phyloP scores from a whole-genome alignment of 53 echinoderm and acorn worm species.

The Luidia sarsii region DNA sequence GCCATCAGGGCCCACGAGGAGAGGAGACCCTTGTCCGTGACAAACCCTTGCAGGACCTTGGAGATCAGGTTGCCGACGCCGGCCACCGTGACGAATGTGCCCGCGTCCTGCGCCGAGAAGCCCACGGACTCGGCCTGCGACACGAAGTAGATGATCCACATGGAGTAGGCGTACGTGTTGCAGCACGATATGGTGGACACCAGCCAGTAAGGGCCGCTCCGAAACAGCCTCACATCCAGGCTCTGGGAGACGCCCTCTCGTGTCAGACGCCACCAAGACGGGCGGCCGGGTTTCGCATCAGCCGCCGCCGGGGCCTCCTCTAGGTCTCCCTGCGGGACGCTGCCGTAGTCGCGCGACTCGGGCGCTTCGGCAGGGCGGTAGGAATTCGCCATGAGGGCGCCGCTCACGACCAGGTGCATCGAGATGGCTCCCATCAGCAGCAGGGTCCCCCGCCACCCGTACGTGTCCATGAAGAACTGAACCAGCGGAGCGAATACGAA shows the following conservation, averaged over 20 bases:
- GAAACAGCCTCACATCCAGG: not conserved
- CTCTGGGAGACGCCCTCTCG: not conserved
- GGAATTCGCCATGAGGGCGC: not conserved
- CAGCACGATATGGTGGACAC: conserved; percentile 9
- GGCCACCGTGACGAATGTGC: not conserved
- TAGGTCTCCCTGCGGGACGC: not conserved
- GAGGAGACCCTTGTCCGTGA: not conserved
- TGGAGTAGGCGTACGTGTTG: not conserved
- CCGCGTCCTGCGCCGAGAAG: conserved; percentile 25
- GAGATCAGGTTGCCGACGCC: not conserved
- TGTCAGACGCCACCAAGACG: not conserved
- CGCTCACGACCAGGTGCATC: conserved; percentile 2
- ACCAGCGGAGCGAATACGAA: not conserved
- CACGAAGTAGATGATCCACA: conserved; percentile 31
- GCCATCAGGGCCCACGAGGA: not conserved
- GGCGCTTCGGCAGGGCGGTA: not conserved
- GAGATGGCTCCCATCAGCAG: not conserved
- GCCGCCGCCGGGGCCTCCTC: no score
- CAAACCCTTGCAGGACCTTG: not conserved
- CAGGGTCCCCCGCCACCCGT: conserved; percentile 23
- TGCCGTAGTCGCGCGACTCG: not conserved
- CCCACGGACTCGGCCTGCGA: conserved; percentile 20
- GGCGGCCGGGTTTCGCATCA: not conserved
- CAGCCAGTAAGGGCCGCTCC: conserved; percentile 2
- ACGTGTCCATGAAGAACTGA: conserved; percentile 3